Evolutionary conservation across 2,888 invertebrate genomes (phyloP).

Genomic region (Pilophorus perplexus): DNA sequence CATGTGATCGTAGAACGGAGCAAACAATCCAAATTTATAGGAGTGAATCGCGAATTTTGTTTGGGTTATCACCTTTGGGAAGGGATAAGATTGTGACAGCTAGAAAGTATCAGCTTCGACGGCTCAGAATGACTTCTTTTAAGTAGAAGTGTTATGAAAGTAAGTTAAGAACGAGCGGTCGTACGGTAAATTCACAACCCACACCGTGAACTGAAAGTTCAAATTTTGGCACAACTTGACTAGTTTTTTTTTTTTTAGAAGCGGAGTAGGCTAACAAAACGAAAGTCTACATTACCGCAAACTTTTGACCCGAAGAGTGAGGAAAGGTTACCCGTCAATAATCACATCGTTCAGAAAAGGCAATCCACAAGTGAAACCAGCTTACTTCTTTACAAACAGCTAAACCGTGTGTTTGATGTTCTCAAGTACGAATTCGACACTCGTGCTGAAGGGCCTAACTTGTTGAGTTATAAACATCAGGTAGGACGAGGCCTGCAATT

Average conservation of each 20-base stretch:
- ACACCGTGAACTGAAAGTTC: too few relatives aligned
- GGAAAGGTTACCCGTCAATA: not conserved
- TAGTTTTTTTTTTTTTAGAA: not conserved
- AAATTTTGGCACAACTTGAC: too few relatives aligned
- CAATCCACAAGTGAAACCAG: conserved; percentile 28
- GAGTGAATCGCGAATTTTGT: too few relatives aligned
- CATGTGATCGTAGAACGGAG: too few relatives aligned
- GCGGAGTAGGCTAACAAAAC: conserved; percentile 9
- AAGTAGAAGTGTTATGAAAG: conserved; percentile 17
- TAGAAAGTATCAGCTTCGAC: too few relatives aligned
- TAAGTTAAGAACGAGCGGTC: not conserved
- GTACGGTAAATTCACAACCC: not conserved
- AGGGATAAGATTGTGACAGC: too few relatives aligned
- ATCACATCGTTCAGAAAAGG: conserved; percentile 5
- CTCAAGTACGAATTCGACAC: conserved; percentile 22
- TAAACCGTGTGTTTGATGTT: conserved; percentile 23
- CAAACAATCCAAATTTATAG: too few relatives aligned
- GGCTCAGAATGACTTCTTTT: too few relatives aligned
- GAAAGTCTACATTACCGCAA: not conserved
- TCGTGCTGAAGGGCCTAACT: conserved; percentile 14
- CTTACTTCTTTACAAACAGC: conserved; percentile 25
- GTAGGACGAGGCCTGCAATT: too few relatives aligned
- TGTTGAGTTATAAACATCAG: too few relatives aligned
- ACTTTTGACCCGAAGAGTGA: conserved; percentile 5
- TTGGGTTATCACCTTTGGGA: too few relatives aligned